A percentile compares a stretch with the other conserved stretches of the same genome.
phyloP scores from a whole-genome alignment of 2,888 invertebrate genomes.

The Noctua janthina region DNA sequence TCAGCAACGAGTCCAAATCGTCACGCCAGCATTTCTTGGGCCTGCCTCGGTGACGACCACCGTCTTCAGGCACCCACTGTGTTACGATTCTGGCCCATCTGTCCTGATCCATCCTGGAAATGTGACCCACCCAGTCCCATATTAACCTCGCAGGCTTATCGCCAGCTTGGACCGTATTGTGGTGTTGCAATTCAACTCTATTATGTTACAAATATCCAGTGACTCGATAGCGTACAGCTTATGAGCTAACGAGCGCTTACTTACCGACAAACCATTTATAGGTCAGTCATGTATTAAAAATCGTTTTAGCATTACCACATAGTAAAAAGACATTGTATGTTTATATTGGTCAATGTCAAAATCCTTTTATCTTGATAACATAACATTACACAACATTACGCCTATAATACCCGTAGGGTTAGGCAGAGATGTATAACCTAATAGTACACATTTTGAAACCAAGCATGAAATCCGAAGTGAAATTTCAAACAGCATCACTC shows the following conservation, averaged over 20 bases:
- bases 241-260: background rate
- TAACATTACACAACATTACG: too few species aligned
- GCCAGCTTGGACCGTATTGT: too few species aligned
- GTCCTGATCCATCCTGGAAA: too few species aligned
- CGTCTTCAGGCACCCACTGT: too few species aligned
- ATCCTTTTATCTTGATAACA: background rate
- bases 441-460: background rate
- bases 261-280: background rate
- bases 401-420: too few species aligned
- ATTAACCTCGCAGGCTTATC: too few species aligned
- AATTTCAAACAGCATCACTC: slow-evolving; percentile 4
- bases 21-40: too few species aligned
- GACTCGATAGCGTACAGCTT: background rate
- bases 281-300: background rate
- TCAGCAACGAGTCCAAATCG: too few species aligned
- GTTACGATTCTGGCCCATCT: too few species aligned
- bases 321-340: background rate
- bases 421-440: too few species aligned
- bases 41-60: too few species aligned
- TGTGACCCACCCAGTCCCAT: too few species aligned
- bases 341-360: background rate
- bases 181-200: background rate
- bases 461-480: background rate
- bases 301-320: background rate
- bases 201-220: background rate